Evolutionary conservation across 2,888 invertebrate species (phyloP), one percentile per base, ranked within the genome.

Genomic region (Cremastinae sp.): DNA sequence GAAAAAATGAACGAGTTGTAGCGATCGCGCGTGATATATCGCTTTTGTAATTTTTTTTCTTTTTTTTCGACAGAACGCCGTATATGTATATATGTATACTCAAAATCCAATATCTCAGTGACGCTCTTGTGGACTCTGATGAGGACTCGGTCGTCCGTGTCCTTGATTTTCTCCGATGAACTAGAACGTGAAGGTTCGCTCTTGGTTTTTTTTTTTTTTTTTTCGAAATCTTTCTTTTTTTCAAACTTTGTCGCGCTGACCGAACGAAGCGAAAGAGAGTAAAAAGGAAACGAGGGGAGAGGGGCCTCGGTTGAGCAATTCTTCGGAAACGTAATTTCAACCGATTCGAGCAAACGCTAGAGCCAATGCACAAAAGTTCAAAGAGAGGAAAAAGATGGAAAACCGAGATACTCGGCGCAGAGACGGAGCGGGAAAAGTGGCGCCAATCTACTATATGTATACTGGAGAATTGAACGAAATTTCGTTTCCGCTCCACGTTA

Each of bases 101-200:
- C 77, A 76, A 79, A 80, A 81, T 82, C 77, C 79, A 81, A 79
- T 82, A 84, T 83, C 83, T 78, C 75, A n/a, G n/a, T n/a, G n/a
- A n/a, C 74, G 79, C 74, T 74, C 74, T 68, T 69, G 69, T 56
- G 56, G 61, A 58, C 62, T 68, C 56, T 28, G 37, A 58, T 43
- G 59, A 56, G 68, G 56, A 72, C 35, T 53, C 72, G 62, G 43
- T 76, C 68, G 75, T 51, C 72, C 68, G 64, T 73, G 47, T 59
- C 66, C 73, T 73, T 76, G 72, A 76, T 76, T 76, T 72, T 76
- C 75, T 72, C 72, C 64, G 22, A 43, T 53, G 58, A 22, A 71
- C 59, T 59, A 58, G 53, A 35, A 61, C 47, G 68, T 41, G n/a
- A n/a, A 18, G 12, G 12, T 14, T 16, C 18, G 2, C 45, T 47